Evolutionary conservation across 1,140 invertebrate genomes (phyloP), one percentile per base, ranked within the genome.

Genomic region (Andrena cerasifolii): DNA sequence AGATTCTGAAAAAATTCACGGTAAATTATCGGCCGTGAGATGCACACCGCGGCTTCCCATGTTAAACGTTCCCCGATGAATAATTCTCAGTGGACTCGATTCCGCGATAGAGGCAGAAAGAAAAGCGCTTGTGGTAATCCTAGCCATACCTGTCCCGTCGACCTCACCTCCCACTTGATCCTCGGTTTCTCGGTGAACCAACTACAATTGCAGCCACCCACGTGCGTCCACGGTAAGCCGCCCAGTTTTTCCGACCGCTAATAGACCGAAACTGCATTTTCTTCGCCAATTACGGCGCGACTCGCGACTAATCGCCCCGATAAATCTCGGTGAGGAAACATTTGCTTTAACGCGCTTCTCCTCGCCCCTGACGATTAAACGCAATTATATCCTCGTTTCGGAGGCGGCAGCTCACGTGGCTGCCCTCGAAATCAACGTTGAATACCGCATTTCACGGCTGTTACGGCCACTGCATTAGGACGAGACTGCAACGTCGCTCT

Each of bases 271-370:
- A 59, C 54, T 16, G 74, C 74, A 51, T 61, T 59, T 70, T 70
- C 63, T 58, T 59, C 67, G 53, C 43, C 75, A 54, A 78, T 78
- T 70, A 78, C 54, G 75, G 47, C 36, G 28, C 49, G 49, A n/a
- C 72, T 12, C 28, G 33, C 70, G 58, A 21, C 70, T 51, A 63
- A 73, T 54, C 72, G 72, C 10, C n/a, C 1, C 72, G 36, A 75
- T 75, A 75, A 75, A 75, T 75, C 62, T 54, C 49, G 4, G 36
- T 10, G 16, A 16, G n/a, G 47, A 67, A 66, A 51, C 72, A 43
- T 73, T 61, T 56, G n/a, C 71, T 65, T 54, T n/a, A 31, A 21
- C 61, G 2, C n/a, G n/a, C 14, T 21, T 45, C 61, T 21, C 49
- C 6, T 36, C 28, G 18, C 28, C 43, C 31, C 21, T 26, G 43